A percentile compares a stretch with the other conserved stretches of the same genome.
Evolutionary conservation across 2,888 invertebrate species (phyloP).

Genomic region (Arenicola marina): DNA sequence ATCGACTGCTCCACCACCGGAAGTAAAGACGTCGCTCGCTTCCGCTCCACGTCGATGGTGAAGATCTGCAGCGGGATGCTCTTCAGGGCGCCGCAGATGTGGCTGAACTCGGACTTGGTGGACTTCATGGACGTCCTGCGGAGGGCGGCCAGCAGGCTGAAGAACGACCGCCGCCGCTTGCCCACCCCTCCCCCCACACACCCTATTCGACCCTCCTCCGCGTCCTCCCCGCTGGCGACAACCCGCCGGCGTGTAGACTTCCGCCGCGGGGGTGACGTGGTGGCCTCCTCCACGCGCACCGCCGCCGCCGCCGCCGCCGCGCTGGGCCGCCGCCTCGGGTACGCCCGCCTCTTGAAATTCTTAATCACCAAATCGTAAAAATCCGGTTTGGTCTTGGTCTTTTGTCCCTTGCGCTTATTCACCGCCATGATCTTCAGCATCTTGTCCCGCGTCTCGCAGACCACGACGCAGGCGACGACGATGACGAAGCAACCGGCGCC

Average conservation of each 20-base stretch:
- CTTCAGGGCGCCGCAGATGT: constrained; percentile 1
- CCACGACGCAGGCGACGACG: constrained; percentile 97
- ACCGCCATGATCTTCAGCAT: constrained; percentile 83
- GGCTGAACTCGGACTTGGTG: background rate
- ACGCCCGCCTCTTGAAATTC: constrained; percentile 21
- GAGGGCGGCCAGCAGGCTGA: background rate
- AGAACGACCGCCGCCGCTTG: background rate
- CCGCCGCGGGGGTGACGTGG: too few relatives aligned
- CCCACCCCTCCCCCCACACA: too few relatives aligned
- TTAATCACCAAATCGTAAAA: constrained; percentile 45
- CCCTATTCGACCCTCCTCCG: too few relatives aligned
- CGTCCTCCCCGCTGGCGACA: background rate
- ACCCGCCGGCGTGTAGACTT: too few relatives aligned
- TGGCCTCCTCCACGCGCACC: too few relatives aligned
- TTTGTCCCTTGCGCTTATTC: constrained; percentile 10
- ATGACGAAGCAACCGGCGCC: constrained; percentile 97
- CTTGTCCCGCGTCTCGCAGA: constrained; percentile 95
- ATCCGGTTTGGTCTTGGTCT: constrained; percentile 35
- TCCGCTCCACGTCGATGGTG: background rate
- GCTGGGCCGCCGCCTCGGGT: background rate
- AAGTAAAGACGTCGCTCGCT: background rate
- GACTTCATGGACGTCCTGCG: background rate
- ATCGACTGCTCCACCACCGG: too few relatives aligned
- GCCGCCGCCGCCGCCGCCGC: background rate
- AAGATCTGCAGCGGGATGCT: constrained; percentile 2